phyloP scores from a whole-genome alignment of 2,797 vertebrate species.

The Muscicapa comitata region DNA sequence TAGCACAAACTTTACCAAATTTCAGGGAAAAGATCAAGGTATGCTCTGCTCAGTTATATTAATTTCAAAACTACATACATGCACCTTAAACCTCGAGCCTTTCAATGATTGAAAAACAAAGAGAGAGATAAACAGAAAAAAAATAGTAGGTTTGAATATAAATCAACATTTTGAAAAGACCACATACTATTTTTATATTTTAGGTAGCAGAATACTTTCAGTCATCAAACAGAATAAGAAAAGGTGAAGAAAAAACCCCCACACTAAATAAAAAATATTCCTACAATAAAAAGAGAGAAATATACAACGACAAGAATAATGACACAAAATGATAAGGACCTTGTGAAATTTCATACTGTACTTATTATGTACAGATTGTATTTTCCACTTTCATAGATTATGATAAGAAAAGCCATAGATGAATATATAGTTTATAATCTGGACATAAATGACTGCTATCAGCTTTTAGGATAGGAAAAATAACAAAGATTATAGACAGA shows the following conservation, averaged over 20 bases:
- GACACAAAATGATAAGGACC: background rate
- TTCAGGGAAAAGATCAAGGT: background rate
- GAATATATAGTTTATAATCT: background rate
- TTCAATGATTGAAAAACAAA: background rate
- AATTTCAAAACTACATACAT: background rate
- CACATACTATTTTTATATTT: background rate
- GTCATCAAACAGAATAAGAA: slow-evolving; percentile 22
- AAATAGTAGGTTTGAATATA: background rate
- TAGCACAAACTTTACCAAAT: background rate
- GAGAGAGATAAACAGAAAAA: background rate
- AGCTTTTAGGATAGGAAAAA: background rate
- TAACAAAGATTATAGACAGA: background rate
- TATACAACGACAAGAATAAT: background rate
- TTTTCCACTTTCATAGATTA: slow-evolving; percentile 4
- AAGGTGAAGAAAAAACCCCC: background rate
- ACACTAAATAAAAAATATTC: background rate
- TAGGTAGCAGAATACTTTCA: background rate
- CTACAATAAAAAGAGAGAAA: background rate
- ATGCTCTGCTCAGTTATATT: background rate
- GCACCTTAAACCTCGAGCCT: background rate
- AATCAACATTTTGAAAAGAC: background rate
- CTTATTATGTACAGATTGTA: background rate
- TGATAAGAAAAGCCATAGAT: background rate
- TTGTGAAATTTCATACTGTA: background rate
- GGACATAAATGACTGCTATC: background rate